phyloP scores from a whole-genome alignment of 2,797 vertebrate genomes.

The Australoheros facetus region DNA sequence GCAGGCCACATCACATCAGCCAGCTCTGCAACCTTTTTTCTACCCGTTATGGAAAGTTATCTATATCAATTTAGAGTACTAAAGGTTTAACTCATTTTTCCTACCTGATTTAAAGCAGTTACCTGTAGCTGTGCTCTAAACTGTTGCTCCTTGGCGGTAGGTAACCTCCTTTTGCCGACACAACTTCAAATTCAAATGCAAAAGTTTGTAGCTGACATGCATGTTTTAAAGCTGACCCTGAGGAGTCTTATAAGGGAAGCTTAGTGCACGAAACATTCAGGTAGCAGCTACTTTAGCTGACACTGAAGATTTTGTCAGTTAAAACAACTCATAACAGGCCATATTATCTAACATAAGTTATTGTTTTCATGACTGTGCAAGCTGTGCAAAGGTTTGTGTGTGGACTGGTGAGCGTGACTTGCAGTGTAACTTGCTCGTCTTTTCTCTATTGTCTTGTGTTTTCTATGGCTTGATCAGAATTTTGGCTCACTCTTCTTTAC shows the following conservation, averaged over 20 bases:
- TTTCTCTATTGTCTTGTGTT: too few relatives aligned
- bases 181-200: neutral
- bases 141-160: neutral
- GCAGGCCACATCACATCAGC: conserved; percentile 54
- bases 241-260: neutral
- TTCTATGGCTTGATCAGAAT: too few relatives aligned
- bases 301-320: neutral
- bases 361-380: neutral
- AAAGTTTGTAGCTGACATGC: neutral
- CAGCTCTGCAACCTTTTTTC: conserved; percentile 33
- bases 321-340: neutral
- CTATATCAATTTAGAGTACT: conserved; percentile 27
- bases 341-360: neutral
- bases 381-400: neutral
- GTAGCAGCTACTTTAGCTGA: neutral
- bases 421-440: too few relatives aligned
- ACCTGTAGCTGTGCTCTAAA: neutral
- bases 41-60: conserved; percentile 23
- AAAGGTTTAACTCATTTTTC: conserved; percentile 3
- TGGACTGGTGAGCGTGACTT: neutral
- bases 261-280: neutral
- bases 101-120: neutral
- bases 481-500: too few relatives aligned
- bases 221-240: neutral
- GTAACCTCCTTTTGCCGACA: neutral